phyloP scores from a whole-genome alignment of 2,113 vertebrate genomes.

The Zapornia atra region DNA sequence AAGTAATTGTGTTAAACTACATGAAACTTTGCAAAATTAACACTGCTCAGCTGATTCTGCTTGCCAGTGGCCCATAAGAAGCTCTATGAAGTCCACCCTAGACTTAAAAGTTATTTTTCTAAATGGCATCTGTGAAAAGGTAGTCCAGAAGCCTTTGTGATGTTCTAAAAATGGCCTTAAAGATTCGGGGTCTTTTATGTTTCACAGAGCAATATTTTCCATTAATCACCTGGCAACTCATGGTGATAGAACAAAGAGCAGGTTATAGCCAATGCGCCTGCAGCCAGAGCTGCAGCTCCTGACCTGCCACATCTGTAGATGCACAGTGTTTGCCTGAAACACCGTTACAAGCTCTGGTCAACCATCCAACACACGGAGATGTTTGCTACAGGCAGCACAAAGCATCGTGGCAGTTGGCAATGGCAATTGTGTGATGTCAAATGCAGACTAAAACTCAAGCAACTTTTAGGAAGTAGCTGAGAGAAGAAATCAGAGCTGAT shows the following conservation, averaged over 20 bases:
- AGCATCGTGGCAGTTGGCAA: neutral
- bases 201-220: neutral
- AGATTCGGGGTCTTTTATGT: neutral
- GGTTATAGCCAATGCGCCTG: neutral
- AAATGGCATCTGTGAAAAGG: neutral
- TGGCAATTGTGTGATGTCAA: neutral
- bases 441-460: neutral
- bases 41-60: neutral
- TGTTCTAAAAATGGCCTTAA: neutral
- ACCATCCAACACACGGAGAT: neutral
- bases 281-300: neutral
- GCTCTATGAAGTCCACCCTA: neutral
- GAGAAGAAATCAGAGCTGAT: slow-evolving; percentile 6
- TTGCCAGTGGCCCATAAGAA: neutral
- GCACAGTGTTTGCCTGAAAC: neutral
- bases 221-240: neutral
- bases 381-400: neutral
- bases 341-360: neutral
- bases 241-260: neutral
- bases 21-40: neutral
- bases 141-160: neutral
- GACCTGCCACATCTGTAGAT: neutral
- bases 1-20: neutral
- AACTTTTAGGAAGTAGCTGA: slow-evolving; percentile 8
- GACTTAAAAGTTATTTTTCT: neutral